phyloP scores from a whole-genome alignment of 2,888 invertebrate species.

The Harpalus rubripes region DNA sequence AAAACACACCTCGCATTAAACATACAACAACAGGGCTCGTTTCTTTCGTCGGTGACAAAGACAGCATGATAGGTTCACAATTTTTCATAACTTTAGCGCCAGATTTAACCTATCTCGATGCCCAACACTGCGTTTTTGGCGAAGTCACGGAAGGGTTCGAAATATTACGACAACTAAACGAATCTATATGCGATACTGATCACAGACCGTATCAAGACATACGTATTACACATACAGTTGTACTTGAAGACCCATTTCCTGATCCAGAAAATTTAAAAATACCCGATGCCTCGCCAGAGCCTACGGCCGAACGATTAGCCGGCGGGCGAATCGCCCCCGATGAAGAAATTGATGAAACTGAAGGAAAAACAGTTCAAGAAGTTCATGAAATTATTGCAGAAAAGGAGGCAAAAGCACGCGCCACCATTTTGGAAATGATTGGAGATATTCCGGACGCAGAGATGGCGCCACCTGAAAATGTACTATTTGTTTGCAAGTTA shows the following conservation, averaged over 20 bases:
- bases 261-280: slow-evolving; percentile 89
- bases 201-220: slow-evolving; percentile 97
- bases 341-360: slow-evolving; percentile 94
- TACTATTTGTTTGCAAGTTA: slow-evolving; percentile 98
- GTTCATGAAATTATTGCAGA: slow-evolving; percentile 92
- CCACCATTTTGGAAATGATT: slow-evolving; percentile 98
- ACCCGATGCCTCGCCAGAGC: slow-evolving; percentile 94
- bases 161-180: slow-evolving; percentile 92
- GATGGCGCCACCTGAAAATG: slow-evolving; percentile 98
- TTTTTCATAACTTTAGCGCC: slow-evolving; percentile 96
- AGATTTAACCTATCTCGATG: slow-evolving; percentile 93
- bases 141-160: slow-evolving; percentile 96
- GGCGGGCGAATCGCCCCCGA: slow-evolving; percentile 95
- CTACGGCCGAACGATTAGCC: slow-evolving; percentile 88
- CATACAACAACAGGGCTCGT: slow-evolving; percentile 92
- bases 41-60: slow-evolving; percentile 96
- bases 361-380: slow-evolving; percentile 91
- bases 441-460: slow-evolving; percentile 98
- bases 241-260: slow-evolving; percentile 97
- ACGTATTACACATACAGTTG: slow-evolving; percentile 96
- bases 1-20: slow-evolving; percentile 93
- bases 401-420: slow-evolving; percentile 96
- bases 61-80: slow-evolving; percentile 94
- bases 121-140: slow-evolving; percentile 96
- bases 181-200: slow-evolving; percentile 93